Percentiles rank a stretch among this genome's conserved stretches.
Conservation (phyloP, 2,797 vertebrate species). For the Melanotaenia trifasciata region DNA sequence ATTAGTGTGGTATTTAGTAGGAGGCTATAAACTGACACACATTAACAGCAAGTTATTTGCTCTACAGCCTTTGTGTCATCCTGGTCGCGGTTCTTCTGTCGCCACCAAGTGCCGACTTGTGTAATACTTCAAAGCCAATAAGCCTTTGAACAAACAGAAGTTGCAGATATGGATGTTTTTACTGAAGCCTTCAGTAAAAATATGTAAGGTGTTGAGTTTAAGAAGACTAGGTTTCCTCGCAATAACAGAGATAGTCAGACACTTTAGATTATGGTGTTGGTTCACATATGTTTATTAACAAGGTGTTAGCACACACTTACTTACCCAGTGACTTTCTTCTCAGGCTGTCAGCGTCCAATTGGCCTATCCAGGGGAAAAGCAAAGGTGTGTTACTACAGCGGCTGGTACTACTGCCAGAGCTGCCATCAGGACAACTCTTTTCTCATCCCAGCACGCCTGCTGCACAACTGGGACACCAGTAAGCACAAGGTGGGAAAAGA, state of each 20-base stretch:
- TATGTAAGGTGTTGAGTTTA: not conserved
- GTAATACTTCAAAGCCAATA: conserved; percentile 27
- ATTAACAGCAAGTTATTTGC: conserved; percentile 54
- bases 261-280: not conserved
- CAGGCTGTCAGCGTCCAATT: conserved; percentile 93
- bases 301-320: not conserved
- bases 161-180: conserved; percentile 1
- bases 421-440: conserved; percentile 96
- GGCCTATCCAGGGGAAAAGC: conserved; percentile 93
- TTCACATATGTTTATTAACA: not conserved
- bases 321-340: conserved; percentile 4
- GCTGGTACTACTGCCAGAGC: conserved; percentile 95
- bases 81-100: conserved; percentile 1
- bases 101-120: conserved; percentile 16
- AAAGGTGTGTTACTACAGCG: conserved; percentile 97
- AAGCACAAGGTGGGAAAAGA: conserved; percentile 90
- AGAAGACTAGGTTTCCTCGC: not conserved
- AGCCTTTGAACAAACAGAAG: not conserved
- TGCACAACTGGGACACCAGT: conserved; percentile 98
- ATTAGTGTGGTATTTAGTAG: conserved; percentile 54
- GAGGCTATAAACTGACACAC: conserved; percentile 62
- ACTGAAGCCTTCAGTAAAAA: not conserved
- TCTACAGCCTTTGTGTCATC: conserved; percentile 13
- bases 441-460: conserved; percentile 94
- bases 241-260: not conserved